Percentiles rank a stretch among this genome's conserved stretches.
These are phyloP conservation scores for Clepsis dumicolana DNA, from an alignment of 2,888 invertebrate genomes.

Conservation along the genomic window DNA sequence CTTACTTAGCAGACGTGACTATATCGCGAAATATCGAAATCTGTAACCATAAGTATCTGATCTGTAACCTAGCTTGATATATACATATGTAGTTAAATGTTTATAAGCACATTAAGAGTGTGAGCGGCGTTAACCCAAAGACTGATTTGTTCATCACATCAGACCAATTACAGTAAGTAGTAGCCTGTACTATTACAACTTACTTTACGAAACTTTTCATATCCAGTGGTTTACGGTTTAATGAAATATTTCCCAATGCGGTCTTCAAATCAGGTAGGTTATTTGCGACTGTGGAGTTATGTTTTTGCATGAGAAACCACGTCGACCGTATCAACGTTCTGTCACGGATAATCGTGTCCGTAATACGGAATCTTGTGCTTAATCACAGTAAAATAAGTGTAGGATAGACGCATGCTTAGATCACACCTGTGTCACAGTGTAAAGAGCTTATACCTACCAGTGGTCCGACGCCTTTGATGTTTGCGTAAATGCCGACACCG, in stretches of 20 bases:
- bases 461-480: no score
- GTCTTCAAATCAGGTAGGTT: slow-evolving; percentile 12
- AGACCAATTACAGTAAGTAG: slow-evolving; percentile 3
- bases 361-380: slow-evolving; percentile 14
- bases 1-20: no score
- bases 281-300: slow-evolving; percentile 16
- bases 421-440: background rate
- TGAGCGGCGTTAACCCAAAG: background rate
- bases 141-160: background rate
- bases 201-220: slow-evolving; percentile 24
- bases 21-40: no score
- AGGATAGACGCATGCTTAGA: background rate
- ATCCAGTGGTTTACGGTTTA: slow-evolving; percentile 4
- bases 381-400: slow-evolving; percentile 13
- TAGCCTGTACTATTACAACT: background rate
- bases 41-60: no score
- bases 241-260: slow-evolving; percentile 34
- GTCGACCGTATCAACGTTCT: slow-evolving; percentile 4
- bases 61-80: no score
- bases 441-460: no score
- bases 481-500: no score
- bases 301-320: slow-evolving; percentile 22
- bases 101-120: no score
- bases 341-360: slow-evolving; percentile 28
- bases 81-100: no score